Base-by-base conservation (phyloP, 2,797 vertebrate genomes). In the Diplodus sargus region DNA sequence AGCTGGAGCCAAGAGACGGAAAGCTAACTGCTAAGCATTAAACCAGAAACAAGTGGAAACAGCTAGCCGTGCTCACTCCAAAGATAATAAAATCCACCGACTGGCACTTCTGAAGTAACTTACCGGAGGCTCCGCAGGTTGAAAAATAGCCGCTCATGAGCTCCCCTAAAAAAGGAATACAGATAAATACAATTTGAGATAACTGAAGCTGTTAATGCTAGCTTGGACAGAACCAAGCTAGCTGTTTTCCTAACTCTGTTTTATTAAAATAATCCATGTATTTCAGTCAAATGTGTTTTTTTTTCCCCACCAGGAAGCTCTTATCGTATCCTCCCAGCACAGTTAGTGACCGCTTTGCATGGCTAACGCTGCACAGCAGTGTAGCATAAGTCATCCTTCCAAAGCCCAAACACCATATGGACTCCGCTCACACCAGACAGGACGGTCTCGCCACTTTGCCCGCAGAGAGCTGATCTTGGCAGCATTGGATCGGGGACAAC, bases 341-440 rank as follows among this genome's bases (percentile, higher is more conserved):
- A 52, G 65, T 48, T 39, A 69, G 43, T 64, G 25, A n/a, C 28
- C 30, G 59, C 61, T 83, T 58, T 62, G 49, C 39, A 4, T 52
- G 11, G 59, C 65, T 60, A 30, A 54, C 16, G 28, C 68, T 51
- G 64, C 79, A 72, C 70, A 67, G 72, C 54, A 51, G 45, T 39
- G 58, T 4, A 48, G 67, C 43, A 17, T 15, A 52, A 52, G 54
- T 61, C 70, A 52, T 66, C 58, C 68, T 28, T 47, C 48, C 28
- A 60, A 66, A 78, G 60, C 70, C 34, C 12, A 20, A 53, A 9
- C 59, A 34, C n/a, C 73, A 76, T 80, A 51, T 60, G 68, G 72
- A 65, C 70, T 65, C 53, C 10, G 59, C 66, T 72, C 54, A 73
- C 70, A 58, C 9, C 54, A 69, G 67, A 68, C 83, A 78, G 64